These are phyloP conservation scores for Danaus melanippus DNA, from an alignment of 1,140 invertebrate genomes.

Conservation along the genomic window DNA sequence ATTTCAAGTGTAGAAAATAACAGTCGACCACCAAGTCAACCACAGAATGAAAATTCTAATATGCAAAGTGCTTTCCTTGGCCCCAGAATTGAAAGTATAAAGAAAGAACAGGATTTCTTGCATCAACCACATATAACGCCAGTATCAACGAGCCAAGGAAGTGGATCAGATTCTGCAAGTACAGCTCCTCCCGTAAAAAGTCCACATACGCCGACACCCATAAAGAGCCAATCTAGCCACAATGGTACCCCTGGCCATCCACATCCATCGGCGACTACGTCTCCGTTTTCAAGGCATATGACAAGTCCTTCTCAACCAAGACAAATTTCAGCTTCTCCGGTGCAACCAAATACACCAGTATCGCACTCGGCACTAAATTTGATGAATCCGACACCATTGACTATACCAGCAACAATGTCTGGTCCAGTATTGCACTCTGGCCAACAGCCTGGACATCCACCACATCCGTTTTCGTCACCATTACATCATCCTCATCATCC, in stretches of 20 bases:
- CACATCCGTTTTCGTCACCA: conserved; percentile 74
- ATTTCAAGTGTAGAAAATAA: conserved; percentile 63
- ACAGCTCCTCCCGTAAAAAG: conserved; percentile 61
- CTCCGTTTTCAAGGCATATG: conserved; percentile 65
- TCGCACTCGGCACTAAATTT: conserved; percentile 75
- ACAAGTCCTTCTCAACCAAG: conserved; percentile 63
- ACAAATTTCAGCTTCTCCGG: conserved; percentile 68
- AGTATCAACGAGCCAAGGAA: conserved; percentile 56
- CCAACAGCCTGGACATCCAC: conserved; percentile 76
- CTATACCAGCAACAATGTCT: conserved; percentile 77
- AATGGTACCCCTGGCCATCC: conserved; percentile 55
- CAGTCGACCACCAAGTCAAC: conserved; percentile 61
- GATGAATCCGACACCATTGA: conserved; percentile 75
- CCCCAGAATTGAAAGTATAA: conserved; percentile 79
- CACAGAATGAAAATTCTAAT: conserved; percentile 54
- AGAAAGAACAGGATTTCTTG: conserved; percentile 79
- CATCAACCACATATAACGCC: conserved; percentile 59
- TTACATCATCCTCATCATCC: conserved; percentile 76
- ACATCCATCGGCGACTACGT: conserved; percentile 67
- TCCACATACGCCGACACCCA: conserved; percentile 67
- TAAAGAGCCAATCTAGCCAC: conserved; percentile 66
- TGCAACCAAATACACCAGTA: conserved; percentile 64
- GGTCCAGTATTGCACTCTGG: conserved; percentile 80
- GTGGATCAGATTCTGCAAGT: conserved; percentile 46
- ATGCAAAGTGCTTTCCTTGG: conserved; percentile 69